Base-by-base conservation (phyloP, 2,888 invertebrate genomes). In the Acrobasis consociella region DNA sequence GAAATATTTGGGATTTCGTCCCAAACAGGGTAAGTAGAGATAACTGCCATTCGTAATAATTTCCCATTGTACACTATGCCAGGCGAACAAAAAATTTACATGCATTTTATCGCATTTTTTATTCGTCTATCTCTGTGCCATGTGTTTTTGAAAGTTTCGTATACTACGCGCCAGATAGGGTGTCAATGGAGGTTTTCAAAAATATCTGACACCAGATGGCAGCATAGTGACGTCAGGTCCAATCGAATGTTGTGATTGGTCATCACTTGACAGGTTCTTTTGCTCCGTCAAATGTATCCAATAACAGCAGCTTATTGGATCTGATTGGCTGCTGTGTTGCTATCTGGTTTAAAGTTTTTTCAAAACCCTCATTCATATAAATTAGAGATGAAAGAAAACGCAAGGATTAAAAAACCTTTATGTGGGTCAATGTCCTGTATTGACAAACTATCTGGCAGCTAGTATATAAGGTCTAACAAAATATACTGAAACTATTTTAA, bases 1-100 rank as follows among this genome's bases (percentile, higher is more conserved):
- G 70, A 83, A 78, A 76, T 76, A 78, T 77, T 76, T 78, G 87
- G 90, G 87, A 78, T 75, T 77, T 82, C 83, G 85, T 86, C 87
- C 89, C 82, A 80, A 72, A 76, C 91, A 91, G 91, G 91, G 91
- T 91, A 91, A 79, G 82, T 91, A 91, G 89, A 71, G 72, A 78
- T 85, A 85, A 85, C 76, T 83, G 82, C 81, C 78, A 79, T 73
- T 76, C 64, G 51, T 69, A 67, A 66, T 68, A 67, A 66, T 72
- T 67, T 64, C 62, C 58, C 38, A 31, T 60, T 55, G 50, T 60
- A 39, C 16, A 59, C n/a, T 31, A 49, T 15, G 31, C 15, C 49
- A 16, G 49, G 37, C 10, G 37, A 16, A 16, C 52, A 55, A 55
- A 39, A 16, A 1, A 10, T 11, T 31, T 17, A 9, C n/a, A 22